These are phyloP conservation scores for Gambusia yucatana DNA, from an alignment of 2,797 vertebrate genomes.

Conservation along the genomic window DNA sequence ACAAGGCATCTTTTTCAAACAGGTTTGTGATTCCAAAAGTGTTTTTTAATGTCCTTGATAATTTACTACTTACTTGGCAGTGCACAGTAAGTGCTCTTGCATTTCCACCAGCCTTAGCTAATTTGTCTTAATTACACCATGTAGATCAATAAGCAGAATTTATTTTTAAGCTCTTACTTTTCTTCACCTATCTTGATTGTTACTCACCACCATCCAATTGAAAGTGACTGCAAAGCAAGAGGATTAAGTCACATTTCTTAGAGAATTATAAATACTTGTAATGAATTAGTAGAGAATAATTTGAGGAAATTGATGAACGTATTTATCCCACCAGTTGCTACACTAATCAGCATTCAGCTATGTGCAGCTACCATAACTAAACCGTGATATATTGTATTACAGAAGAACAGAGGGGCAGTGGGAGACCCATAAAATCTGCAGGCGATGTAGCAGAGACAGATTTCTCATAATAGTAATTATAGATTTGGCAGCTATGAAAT, in stretches of 20 bases:
- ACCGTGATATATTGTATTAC: conserved; percentile 53
- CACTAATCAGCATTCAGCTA: conserved; percentile 55
- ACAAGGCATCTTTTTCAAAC: neutral
- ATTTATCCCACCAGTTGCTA: conserved; percentile 36
- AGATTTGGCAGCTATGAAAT: conserved; percentile 62
- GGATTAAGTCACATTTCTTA: conserved; percentile 30
- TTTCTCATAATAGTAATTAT: conserved; percentile 62
- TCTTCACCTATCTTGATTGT: conserved; percentile 20
- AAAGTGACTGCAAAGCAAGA: conserved; percentile 22
- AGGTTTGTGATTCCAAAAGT: conserved; percentile 14
- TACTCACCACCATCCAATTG: conserved; percentile 14
- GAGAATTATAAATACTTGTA: conserved; percentile 24
- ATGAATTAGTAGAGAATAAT: conserved; percentile 35
- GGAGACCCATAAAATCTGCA: conserved; percentile 55
- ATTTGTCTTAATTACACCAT: conserved; percentile 51
- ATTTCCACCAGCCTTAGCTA: conserved; percentile 14
- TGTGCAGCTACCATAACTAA: conserved; percentile 45
- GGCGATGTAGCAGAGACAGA: conserved; percentile 42
- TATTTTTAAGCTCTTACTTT: conserved; percentile 24
- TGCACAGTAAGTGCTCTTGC: conserved; percentile 7
- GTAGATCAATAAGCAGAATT: conserved; percentile 40
- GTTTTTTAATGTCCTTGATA: conserved; percentile 10
- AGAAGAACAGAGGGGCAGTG: conserved; percentile 50
- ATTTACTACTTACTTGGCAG: conserved; percentile 17
- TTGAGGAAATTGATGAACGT: conserved; percentile 38